These are phyloP conservation scores for Zaprionus kolodkinae DNA, from an alignment of 1,140 invertebrate species.

Conservation along the genomic window DNA sequence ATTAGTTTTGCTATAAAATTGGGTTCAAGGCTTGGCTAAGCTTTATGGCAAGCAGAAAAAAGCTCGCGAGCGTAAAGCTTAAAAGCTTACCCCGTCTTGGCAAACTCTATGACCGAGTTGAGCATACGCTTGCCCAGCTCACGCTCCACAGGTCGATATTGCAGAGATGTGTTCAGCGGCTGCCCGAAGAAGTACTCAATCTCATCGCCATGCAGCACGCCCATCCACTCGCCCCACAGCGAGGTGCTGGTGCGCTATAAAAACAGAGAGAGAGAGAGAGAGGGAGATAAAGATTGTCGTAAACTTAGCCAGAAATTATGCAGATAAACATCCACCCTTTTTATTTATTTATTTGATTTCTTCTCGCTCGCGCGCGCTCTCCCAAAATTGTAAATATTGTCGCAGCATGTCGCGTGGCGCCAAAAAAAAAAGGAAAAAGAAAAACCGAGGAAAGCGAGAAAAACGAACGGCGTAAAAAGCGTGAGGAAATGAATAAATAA, in stretches of 20 bases:
- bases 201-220: slow-evolving; percentile 98
- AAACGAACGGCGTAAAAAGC: neutral
- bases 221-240: slow-evolving; percentile 98
- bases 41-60: slow-evolving; percentile 29
- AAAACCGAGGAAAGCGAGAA: slow-evolving; percentile 6
- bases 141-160: slow-evolving; percentile 92
- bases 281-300: slow-evolving; percentile 58
- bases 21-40: slow-evolving; percentile 12
- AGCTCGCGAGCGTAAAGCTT: slow-evolving; percentile 13
- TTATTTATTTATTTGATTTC: slow-evolving; percentile 82
- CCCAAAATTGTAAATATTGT: slow-evolving; percentile 74
- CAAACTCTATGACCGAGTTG: slow-evolving; percentile 93
- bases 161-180: slow-evolving; percentile 92
- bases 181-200: slow-evolving; percentile 98
- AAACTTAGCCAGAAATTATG: slow-evolving; percentile 77
- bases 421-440: slow-evolving; percentile 36
- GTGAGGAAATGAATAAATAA: slow-evolving; percentile 38
- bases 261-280: slow-evolving; percentile 22
- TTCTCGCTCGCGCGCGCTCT: slow-evolving; percentile 44
- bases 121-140: slow-evolving; percentile 94
- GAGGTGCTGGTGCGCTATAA: slow-evolving; percentile 94
- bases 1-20: slow-evolving; percentile 17
- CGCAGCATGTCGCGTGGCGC: slow-evolving; percentile 68
- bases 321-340: slow-evolving; percentile 81
- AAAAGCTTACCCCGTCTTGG: slow-evolving; percentile 90